These are phyloP conservation scores for Sepiola atlantica DNA, from an alignment of 2,888 invertebrate genomes.

Conservation along the genomic window DNA sequence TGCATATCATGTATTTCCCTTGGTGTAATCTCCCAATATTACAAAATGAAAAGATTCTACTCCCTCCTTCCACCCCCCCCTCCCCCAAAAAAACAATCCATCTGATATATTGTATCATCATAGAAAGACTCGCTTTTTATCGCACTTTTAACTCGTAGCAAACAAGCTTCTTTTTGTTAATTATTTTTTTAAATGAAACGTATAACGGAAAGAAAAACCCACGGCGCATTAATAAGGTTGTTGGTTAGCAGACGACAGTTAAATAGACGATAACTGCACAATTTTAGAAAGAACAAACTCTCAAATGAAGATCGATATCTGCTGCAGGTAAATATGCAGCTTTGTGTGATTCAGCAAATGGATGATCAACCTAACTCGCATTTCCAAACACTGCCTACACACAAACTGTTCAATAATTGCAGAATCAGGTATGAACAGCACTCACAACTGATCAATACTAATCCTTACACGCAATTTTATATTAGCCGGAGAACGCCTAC, in stretches of 20 bases:
- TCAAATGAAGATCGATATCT: background rate
- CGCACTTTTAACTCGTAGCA: too few relatives aligned
- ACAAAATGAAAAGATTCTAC: too few relatives aligned
- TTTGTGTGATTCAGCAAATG: background rate
- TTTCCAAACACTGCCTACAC: background rate
- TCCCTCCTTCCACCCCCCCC: too few relatives aligned
- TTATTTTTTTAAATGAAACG: too few relatives aligned
- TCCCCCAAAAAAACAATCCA: too few relatives aligned
- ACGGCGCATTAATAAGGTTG: too few relatives aligned
- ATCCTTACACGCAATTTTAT: background rate
- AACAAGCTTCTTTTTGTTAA: too few relatives aligned
- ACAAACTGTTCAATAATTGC: background rate
- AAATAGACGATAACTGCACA: background rate
- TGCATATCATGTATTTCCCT: too few relatives aligned
- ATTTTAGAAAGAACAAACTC: background rate
- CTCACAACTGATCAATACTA: background rate
- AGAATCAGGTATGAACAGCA: background rate
- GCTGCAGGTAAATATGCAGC: background rate
- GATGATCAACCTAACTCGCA: background rate
- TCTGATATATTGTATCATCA: too few relatives aligned
- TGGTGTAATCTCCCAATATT: too few relatives aligned
- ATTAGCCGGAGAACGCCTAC: background rate
- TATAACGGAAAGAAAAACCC: too few relatives aligned
- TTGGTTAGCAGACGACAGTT: background rate
- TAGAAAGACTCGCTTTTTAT: too few relatives aligned